Base-by-base conservation (phyloP, 2,888 invertebrate genomes). In the Cryptocephalus moraei region DNA sequence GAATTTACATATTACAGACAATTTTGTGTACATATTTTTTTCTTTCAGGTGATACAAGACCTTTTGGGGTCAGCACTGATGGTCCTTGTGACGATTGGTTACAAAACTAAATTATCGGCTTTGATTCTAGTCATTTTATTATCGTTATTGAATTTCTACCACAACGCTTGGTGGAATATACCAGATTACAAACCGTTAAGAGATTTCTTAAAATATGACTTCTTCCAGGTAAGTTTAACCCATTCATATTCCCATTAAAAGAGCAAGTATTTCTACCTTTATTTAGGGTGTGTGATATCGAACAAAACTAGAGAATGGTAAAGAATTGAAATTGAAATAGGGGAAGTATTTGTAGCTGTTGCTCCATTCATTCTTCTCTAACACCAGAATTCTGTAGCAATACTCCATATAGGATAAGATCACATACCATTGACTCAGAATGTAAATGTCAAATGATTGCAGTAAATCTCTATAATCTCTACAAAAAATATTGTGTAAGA, bases 161-260 rank as follows among this genome's bases (percentile, higher is more conserved):
- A 96, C 73, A 99, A 99, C 71, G 91, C 94, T 56, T 99, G 94
- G 91, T 99, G 99, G 99, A 80, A 81, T 62, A 86, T 97, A 67
- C 94, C 96, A 4, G 80, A 88, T 8, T 90, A 94, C 72, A 93
- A 93, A 65, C 95, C 96, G 46, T 84, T 97, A 60, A 79, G 99
- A 70, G 99, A 99, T 76, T 99, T 99, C 77, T 84, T 99, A 59
- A 99, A 99, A 79, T 99, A 99, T 68, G 99, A 99, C 75, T 99
- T 99, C 79, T 99, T 99, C 87, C 99, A 99, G 84, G 92, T 91
- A 71, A 73, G 66, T 39, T 22, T 12, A 10, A 13, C 3, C 12
- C 10, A 40, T 13, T 40, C n/a, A n/a, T 22, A 40, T 40, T 40
- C 6, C 6, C n/a, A 11, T 11, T 12, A 36, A 22, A 22, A 22